A percentile compares a stretch with the other conserved stretches of the same genome.
phyloP scores from a whole-genome alignment of 2,113 vertebrate genomes.

The Baryphthengus martii region DNA sequence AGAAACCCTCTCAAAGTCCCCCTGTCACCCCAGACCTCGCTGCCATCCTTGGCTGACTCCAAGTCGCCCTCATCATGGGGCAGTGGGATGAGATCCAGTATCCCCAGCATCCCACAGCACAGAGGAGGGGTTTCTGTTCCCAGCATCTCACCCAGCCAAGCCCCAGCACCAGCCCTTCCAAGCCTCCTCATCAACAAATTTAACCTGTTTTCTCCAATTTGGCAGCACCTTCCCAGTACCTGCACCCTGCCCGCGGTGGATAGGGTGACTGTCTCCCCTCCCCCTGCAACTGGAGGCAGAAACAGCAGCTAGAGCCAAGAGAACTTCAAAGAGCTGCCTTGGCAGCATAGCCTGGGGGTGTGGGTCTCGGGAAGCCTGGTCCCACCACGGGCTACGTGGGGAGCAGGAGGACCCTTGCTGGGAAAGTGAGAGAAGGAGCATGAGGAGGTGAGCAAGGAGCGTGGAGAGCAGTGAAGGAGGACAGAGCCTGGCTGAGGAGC shows the following conservation, averaged over 20 bases:
- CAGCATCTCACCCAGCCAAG: not conserved
- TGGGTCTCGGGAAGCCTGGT: not conserved
- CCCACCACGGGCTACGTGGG: not conserved
- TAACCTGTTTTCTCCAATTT: not conserved
- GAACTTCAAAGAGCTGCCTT: not conserved
- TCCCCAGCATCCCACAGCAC: no score
- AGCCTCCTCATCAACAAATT: not conserved
- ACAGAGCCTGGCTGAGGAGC: not conserved
- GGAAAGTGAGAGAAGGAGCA: not conserved
- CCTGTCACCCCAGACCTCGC: not conserved
- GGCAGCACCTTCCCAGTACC: not conserved
- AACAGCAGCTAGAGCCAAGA: not conserved
- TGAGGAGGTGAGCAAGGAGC: not conserved
- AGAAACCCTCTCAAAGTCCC: fast-evolving
- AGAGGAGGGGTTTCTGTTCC: no score
- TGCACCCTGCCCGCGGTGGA: not conserved
- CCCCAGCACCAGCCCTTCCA: not conserved
- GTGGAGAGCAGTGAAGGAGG: not conserved
- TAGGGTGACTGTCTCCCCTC: not conserved
- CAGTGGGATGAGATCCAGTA: not conserved
- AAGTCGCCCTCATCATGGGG: not conserved
- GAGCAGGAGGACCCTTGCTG: not conserved
- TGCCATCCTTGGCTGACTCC: fast-evolving
- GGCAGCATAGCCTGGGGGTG: fast-evolving
- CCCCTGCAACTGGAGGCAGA: not conserved